These are phyloP conservation scores for Brachirus orientalis DNA, from an alignment of 2,113 vertebrate genomes.

Conservation along the genomic window DNA sequence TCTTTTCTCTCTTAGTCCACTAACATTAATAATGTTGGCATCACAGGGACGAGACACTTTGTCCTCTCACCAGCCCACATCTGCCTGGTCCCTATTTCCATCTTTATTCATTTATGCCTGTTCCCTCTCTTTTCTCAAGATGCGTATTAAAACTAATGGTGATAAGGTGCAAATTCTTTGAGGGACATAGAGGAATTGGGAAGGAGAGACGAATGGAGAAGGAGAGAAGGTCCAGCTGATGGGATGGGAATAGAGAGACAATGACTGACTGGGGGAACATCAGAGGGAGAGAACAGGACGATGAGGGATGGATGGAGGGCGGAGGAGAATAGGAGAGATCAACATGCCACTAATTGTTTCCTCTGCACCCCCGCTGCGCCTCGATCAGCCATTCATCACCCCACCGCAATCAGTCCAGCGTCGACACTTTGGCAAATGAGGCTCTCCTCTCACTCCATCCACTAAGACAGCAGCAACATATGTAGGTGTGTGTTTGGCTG, in stretches of 20 bases:
- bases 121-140: constrained; percentile 39
- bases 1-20: constrained; percentile 11
- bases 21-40: constrained; percentile 63
- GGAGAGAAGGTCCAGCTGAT: not conserved
- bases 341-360: constrained; percentile 82
- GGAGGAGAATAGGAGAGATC: constrained; percentile 63
- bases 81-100: constrained; percentile 48
- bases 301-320: constrained; percentile 52
- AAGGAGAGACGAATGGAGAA: not conserved
- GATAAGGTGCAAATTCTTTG: constrained; percentile 52
- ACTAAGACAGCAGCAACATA: constrained; percentile 49
- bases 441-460: constrained; percentile 60
- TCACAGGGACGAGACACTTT: constrained; percentile 52
- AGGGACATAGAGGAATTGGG: constrained; percentile 2
- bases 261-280: constrained; percentile 47
- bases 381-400: constrained; percentile 77
- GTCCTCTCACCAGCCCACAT: constrained; percentile 45
- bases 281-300: not conserved
- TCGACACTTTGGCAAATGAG: constrained; percentile 77
- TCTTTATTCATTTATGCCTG: constrained; percentile 56
- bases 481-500: constrained; percentile 49
- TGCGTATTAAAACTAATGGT: constrained; percentile 65
- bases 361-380: constrained; percentile 61
- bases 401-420: constrained; percentile 69
- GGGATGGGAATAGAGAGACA: constrained; percentile 5